phyloP scores from a whole-genome alignment of 1,140 invertebrate species.

The Cepaea nemoralis region DNA sequence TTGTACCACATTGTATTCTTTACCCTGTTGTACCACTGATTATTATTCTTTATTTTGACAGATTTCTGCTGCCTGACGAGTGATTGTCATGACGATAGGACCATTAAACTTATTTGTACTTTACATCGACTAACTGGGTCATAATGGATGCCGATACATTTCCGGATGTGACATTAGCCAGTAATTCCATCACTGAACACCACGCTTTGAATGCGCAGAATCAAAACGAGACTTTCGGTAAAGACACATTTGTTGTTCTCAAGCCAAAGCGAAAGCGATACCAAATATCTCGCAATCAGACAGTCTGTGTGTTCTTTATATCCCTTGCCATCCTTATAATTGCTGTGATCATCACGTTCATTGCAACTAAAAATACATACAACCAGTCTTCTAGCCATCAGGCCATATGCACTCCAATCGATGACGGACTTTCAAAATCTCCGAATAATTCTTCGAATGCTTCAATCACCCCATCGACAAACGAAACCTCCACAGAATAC shows the following conservation, averaged over 20 bases:
- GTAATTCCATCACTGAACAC: not conserved
- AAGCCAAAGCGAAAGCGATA: conserved; percentile 1
- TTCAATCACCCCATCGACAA: not conserved
- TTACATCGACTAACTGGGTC: too few species aligned
- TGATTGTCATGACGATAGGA: too few species aligned
- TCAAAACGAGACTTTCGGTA: not conserved
- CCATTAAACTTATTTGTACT: too few species aligned
- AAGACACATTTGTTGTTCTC: conserved; percentile 31
- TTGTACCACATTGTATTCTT: too few species aligned
- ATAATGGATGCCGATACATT: conserved; percentile 25
- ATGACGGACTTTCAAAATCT: not conserved
- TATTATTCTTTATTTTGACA: too few species aligned
- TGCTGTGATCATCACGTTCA: not conserved
- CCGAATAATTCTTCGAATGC: not conserved
- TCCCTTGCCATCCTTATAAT: not conserved
- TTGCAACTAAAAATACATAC: not conserved
- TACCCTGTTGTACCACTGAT: too few species aligned
- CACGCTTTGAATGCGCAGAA: not conserved
- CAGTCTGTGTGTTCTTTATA: not conserved
- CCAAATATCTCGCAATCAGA: not conserved
- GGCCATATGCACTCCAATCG: too few species aligned
- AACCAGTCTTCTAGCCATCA: not conserved
- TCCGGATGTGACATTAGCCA: conserved; percentile 32
- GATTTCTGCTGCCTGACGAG: too few species aligned
- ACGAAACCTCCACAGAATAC: not conserved